Evolutionary conservation across 1,140 invertebrate genomes (phyloP), one percentile per base, ranked within the genome.

Genomic region (Lucilia cuprina): DNA sequence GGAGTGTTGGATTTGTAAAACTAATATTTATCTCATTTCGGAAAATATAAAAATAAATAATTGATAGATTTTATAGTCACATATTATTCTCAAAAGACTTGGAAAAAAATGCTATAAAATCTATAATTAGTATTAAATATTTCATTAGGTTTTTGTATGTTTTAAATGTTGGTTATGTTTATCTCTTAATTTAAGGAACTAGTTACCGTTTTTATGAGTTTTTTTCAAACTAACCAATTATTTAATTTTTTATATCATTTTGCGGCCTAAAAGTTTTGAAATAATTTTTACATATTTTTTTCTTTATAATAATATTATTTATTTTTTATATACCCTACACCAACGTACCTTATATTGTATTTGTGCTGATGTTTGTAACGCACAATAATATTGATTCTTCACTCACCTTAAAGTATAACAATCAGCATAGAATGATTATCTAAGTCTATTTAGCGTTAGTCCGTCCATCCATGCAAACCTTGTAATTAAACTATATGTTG

Each of bases 131-230:
- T 75, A 14, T 75, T 10, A 78, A 78, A 47, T 9, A 78, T 41
- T 41, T 41, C 7, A 47, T 80, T 13, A 80, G 2, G 49, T 10
- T 49, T 41, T 10, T 41, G 47, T 78, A n/a, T 49, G n/a, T 78
- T 2, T 78, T 80, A 25, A 41, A 5, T 50, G 83, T 65, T 78
- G 74, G 41, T 41, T 41, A 41, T 41, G 41, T 55, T 82, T 83
- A 80, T 49, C 41, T 80, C 77, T 80, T 70, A 85, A 83, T 85
- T 85, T 83, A 85, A 85, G 84, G 84, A 85, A 85, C 84, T 85
- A 83, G 82, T 83, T 85, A 85, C 84, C 84, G 84, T 83, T 85
- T 55, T 83, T 85, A 41, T 83, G 82, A 35, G 41, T 70, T 83
- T 83, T 41, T 83, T 70, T 83, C 82, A 83, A 83, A 83, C 41